Evolutionary conservation across 2,888 invertebrate species (phyloP), one percentile per base, ranked within the genome.

Genomic region (Tholera decimalis): DNA sequence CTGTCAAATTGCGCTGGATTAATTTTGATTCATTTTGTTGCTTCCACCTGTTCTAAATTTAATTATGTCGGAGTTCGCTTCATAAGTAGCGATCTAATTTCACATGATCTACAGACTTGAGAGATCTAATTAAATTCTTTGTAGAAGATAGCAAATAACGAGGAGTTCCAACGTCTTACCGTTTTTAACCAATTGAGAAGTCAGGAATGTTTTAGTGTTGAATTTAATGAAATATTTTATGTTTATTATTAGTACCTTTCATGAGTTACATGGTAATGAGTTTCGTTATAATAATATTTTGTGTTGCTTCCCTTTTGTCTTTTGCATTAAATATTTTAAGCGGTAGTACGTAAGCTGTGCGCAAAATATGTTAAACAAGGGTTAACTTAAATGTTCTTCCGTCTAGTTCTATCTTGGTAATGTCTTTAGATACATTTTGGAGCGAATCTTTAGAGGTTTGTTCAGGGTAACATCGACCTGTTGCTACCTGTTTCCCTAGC

Each of bases 11-110:
- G 90, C 89, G 80, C 83, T 80, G 89, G 91, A 93, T 94, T 94
- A 93, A 94, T 93, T 94, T 93, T 91, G 92, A 93, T 92, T 93
- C 90, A 92, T 92, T 92, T 89, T 88, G 89, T 88, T 88, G 86
- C 90, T 88, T 84, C 92, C 91, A 93, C 93, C 93, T 94, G 93
- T 90, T 93, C 88, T 85, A 88, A 91, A 94, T 93, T 93, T 94
- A 93, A 94, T 95, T 93, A 93, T 88, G 85, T 82, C 77, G 79
- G 83, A 88, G 88, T 91, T 89, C 83, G 83, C 83, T 86, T 88
- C 88, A 90, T 93, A 93, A 94, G 92, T 91, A 92, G 88, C 87
- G 90, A 90, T 92, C 92, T 90, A 85, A 86, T 93, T 93, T 91
- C 88, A 91, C 87, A 89, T 91, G 87, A 90, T 91, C 85, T 84